Evolutionary conservation across 2,888 invertebrate species (phyloP), one percentile per base, ranked within the genome.

Genomic region (Oscheius sp.): DNA sequence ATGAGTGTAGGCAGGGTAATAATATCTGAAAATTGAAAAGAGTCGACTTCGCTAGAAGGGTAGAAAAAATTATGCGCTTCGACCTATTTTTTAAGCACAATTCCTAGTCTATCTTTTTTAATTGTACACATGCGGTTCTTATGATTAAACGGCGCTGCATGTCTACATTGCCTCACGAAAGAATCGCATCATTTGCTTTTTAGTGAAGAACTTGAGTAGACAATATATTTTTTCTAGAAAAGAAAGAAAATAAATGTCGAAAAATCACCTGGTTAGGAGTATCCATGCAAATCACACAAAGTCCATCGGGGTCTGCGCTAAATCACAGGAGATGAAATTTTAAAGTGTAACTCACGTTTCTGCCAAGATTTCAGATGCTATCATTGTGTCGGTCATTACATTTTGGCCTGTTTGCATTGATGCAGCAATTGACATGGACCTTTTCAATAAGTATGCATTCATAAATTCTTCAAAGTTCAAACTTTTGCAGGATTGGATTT

Each of bases 261-360:
- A 42, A 61, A 53, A 57, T 73, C 34, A 76, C 76, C 68, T 78
- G 74, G 23, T 78, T 78, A 3, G 58, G 57, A 25, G 66, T 65
- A 34, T 78, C 78, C 78, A 78, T 78, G 39, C 78, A 78, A 12
- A 78, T 78, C 8, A 72, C 72, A 52, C 78, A 78, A 42, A 70
- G 64, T 2, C 75, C 78, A n/a, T 78, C 78, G 17, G 52, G 39
- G 57, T 73, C 73, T 2, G 77, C 71, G 12, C 77, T 77, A 67
- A 45, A 61, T 17, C 15, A 42, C 23, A 33, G 1, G n/a, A 27
- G 27, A 39, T 27, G 34, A 29, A 20, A 31, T 2, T 15, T 25
- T 3, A 17, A 27, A n/a, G 10, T 29, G 65, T 55, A 55, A 66
- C 74, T 66, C 29, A 77, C 74, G 73, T 75, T 61, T 77, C 71